Evolutionary conservation across 2,888 invertebrate genomes (phyloP).

Genomic region (Dryocosmus kuriphilus): DNA sequence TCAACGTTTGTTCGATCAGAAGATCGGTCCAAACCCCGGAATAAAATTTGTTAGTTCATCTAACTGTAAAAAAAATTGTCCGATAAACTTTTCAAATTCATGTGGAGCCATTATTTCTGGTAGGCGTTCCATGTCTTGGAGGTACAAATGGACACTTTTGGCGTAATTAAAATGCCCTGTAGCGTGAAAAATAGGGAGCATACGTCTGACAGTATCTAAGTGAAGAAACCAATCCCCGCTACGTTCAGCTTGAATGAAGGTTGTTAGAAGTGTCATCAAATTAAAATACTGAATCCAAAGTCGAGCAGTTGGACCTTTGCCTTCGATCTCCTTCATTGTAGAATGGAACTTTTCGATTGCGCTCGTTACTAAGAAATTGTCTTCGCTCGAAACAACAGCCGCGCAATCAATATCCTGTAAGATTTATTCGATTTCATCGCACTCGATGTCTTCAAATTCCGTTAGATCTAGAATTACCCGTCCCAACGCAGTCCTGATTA

Average conservation of each 20-base stretch:
- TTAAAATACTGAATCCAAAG: too few species aligned
- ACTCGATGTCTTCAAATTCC: background rate
- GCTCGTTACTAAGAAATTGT: background rate
- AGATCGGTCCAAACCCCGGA: conserved; percentile 17
- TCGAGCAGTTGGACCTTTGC: too few species aligned
- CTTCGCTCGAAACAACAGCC: background rate
- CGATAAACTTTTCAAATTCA: conserved; percentile 17
- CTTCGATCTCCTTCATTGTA: too few species aligned
- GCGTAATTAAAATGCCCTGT: too few species aligned
- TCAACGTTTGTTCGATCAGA: conserved; percentile 15
- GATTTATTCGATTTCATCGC: too few species aligned
- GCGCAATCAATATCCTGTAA: background rate
- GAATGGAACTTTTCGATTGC: background rate
- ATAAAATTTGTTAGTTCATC: background rate
- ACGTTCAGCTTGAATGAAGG: too few species aligned
- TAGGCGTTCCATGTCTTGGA: conserved; percentile 14
- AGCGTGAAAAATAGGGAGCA: too few species aligned
- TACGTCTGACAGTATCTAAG: too few species aligned
- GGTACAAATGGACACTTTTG: too few species aligned
- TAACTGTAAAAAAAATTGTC: conserved; percentile 7
- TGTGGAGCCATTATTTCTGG: background rate
- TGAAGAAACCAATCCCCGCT: too few species aligned
- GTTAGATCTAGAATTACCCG: background rate
- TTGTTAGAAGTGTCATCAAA: background rate
- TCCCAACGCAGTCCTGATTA: too few species aligned